phyloP scores from a whole-genome alignment of 2,113 vertebrate species.

The Erythrolamprus reginae region DNA sequence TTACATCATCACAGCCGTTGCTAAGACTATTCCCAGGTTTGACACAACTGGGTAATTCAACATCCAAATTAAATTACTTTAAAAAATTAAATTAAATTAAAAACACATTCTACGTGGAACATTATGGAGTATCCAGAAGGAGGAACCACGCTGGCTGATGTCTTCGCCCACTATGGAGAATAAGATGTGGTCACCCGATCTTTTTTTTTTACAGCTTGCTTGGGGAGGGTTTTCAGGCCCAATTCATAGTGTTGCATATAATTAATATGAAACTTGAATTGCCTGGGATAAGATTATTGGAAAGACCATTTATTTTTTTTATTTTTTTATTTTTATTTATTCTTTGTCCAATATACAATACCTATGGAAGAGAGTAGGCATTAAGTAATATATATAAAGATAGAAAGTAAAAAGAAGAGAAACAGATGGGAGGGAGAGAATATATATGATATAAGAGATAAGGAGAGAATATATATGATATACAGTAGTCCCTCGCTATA shows the following conservation, averaged over 20 bases:
- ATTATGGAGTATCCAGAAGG: neutral
- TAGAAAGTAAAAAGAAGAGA: no score
- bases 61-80: neutral
- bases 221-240: neutral
- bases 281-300: neutral
- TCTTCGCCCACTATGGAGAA: no score
- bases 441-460: no score
- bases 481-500: no score
- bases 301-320: neutral
- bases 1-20: neutral
- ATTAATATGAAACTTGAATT: neutral
- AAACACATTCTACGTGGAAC: neutral
- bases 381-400: no score
- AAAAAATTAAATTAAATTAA: no score
- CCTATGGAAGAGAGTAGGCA: no score
- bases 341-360: no score
- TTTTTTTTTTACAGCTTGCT: neutral
- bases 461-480: no score
- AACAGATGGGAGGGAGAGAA: no score
- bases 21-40: neutral
- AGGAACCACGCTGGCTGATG: no score
- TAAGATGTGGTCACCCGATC: neutral
- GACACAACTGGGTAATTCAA: neutral
- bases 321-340: no score
- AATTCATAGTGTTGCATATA: neutral